These are phyloP conservation scores for Entelurus aequoreus DNA, from an alignment of 2,113 vertebrate species.

Conservation along the genomic window DNA sequence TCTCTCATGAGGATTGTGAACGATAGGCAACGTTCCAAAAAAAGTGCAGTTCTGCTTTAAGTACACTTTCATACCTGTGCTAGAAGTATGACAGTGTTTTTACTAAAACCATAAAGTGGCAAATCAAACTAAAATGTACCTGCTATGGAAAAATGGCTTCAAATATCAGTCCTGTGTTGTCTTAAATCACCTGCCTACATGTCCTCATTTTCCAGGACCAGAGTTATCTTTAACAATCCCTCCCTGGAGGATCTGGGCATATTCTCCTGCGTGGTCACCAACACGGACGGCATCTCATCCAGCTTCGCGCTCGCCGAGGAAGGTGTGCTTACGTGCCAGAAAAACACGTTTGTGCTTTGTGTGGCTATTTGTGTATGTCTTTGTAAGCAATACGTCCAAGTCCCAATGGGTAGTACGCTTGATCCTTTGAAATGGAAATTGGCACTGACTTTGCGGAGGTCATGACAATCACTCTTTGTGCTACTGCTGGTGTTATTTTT, in stretches of 20 bases:
- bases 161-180: neutral
- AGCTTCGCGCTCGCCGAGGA: slow-evolving; percentile 91
- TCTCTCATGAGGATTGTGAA: no score
- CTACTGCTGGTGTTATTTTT: slow-evolving; percentile 27
- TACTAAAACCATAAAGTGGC: neutral
- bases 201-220: slow-evolving; percentile 73
- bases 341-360: neutral
- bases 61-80: no score
- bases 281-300: slow-evolving; percentile 88
- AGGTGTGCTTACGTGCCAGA: slow-evolving; percentile 70
- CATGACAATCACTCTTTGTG: slow-evolving; percentile 3
- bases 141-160: neutral
- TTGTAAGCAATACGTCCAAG: neutral
- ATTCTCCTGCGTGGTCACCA: slow-evolving; percentile 89
- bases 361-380: neutral
- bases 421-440: neutral
- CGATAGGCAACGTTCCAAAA: no score
- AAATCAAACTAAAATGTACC: no score
- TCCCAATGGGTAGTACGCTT: neutral
- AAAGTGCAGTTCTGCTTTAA: no score
- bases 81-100: no score
- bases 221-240: slow-evolving; percentile 86
- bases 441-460: neutral
- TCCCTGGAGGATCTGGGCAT: slow-evolving; percentile 88
- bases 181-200: neutral